Percentiles rank a stretch among this genome's conserved stretches.
phyloP scores from a whole-genome alignment of 2,113 vertebrate genomes.

The Nannospalax galili region DNA sequence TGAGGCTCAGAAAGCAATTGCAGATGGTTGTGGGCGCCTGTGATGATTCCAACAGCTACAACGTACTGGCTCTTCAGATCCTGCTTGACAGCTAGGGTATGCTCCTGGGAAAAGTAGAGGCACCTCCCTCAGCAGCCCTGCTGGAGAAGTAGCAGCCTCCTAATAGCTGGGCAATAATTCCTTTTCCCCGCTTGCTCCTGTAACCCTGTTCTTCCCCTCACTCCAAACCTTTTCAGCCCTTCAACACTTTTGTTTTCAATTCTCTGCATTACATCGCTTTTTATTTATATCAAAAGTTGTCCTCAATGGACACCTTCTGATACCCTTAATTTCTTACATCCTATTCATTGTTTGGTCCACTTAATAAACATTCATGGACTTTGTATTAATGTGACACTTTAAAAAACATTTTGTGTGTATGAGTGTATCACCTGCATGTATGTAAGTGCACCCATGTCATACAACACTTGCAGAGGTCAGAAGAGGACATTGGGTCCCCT shows the following conservation, averaged over 20 bases:
- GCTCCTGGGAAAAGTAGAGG: not conserved
- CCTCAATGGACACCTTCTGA: not conserved
- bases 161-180: not conserved
- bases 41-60: not conserved
- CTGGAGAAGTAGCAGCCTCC: not conserved
- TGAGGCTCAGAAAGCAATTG: not conserved
- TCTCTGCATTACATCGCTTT: not conserved
- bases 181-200: not conserved
- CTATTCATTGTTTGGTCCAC: constrained; percentile 5
- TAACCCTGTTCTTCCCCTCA: not conserved
- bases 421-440: too few relatives aligned
- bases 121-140: not conserved
- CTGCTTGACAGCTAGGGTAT: not conserved
- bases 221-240: not conserved
- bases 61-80: not conserved
- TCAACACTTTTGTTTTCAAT: not conserved
- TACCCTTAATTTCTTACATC: not conserved
- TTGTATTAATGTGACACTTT: not conserved
- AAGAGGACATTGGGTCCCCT: too few relatives aligned
- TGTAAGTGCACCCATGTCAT: too few relatives aligned
- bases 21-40: not conserved
- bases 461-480: too few relatives aligned
- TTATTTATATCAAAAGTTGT: constrained; percentile 14
- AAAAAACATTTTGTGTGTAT: too few relatives aligned
- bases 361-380: not conserved